Evolutionary conservation across 1,140 invertebrate genomes (phyloP).

Genomic region (Drosophila pectinifera): DNA sequence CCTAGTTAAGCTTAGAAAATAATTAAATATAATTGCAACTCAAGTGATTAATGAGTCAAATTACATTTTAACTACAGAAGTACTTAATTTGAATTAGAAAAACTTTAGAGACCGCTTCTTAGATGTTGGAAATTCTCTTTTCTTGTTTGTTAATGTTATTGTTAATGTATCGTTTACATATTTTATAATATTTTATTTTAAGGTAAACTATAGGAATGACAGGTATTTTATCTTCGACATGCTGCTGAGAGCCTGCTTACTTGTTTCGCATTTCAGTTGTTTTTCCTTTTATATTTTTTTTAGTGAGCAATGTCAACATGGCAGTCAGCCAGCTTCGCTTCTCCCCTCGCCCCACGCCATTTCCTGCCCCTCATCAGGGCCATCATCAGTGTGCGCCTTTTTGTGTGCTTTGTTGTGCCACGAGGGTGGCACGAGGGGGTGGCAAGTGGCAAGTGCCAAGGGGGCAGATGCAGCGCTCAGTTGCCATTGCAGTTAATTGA

Average conservation of each 20-base stretch:
- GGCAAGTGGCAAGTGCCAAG: conserved; percentile 11
- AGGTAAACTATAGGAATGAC: conserved; percentile 1
- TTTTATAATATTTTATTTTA: not conserved
- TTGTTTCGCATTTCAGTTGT: conserved; percentile 6
- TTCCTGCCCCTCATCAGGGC: conserved; percentile 11
- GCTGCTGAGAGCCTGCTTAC: not conserved
- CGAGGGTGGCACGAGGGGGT: conserved; percentile 3
- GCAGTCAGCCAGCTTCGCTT: conserved; percentile 35
- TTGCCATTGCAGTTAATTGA: conserved; percentile 83
- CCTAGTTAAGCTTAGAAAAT: not conserved
- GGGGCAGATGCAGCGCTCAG: conserved; percentile 28
- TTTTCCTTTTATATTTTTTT: conserved; percentile 31
- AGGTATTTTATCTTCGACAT: too few species aligned
- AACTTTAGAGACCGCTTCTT: too few species aligned
- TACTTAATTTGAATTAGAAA: not conserved
- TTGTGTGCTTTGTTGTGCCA: conserved; percentile 74
- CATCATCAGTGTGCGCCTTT: conserved; percentile 68
- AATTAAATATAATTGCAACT: not conserved
- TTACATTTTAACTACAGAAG: not conserved
- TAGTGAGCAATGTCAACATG: conserved; percentile 71
- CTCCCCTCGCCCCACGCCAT: not conserved
- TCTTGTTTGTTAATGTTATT: too few species aligned
- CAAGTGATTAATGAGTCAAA: too few species aligned
- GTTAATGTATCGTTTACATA: too few species aligned
- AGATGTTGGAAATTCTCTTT: too few species aligned